Evolutionary conservation across 2,113 vertebrate genomes (phyloP), one percentile per base, ranked within the genome.

Genomic region (Chunga burmeisteri): DNA sequence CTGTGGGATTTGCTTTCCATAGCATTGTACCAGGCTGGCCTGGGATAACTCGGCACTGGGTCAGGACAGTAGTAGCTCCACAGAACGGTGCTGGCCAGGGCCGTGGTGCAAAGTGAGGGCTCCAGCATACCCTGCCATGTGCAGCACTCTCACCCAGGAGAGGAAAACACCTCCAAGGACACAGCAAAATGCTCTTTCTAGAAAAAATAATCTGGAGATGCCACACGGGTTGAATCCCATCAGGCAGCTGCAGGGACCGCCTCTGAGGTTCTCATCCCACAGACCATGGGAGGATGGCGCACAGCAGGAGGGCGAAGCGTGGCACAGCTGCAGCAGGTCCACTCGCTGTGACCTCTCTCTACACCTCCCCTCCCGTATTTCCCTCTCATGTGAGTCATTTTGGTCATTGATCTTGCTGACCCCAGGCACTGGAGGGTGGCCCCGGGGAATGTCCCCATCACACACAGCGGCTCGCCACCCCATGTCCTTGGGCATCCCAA

Each of bases 21-120:
- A 77, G 66, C 36, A 14, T 13, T 5, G 0, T 1, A 6, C 18
- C 0, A 0, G 29, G n/a, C 58, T 63, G 71, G 52, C 42, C 38
- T 49, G 62, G 52, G 14, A 27, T 7, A 63, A 42, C 19, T 9
- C 8, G 0, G 16, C 0, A 0, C 42, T 52, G 82, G 4, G 36
- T 10, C 1, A 1, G n/a, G 71, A 18, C 47, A 8, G 47, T 8
- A 8, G 47, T 8, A 7, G 38, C 38, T 59, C 42, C 9, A 1
- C 7, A 16, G 47, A 15, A 50, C 0, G 6, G 9, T 6, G 67
- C 83, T 82, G 77, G 44, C 66, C 32, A 16, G 61, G 81, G 38
- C 25, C 2, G 1, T 0, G 0, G 38, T 6, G 50, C 70, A 52
- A 40, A 47, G n/a, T 1, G 11, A 58, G 84, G 58, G 67, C 42